Evolutionary conservation across 1,140 invertebrate genomes (phyloP).

Genomic region (Parapsyche elsis): DNA sequence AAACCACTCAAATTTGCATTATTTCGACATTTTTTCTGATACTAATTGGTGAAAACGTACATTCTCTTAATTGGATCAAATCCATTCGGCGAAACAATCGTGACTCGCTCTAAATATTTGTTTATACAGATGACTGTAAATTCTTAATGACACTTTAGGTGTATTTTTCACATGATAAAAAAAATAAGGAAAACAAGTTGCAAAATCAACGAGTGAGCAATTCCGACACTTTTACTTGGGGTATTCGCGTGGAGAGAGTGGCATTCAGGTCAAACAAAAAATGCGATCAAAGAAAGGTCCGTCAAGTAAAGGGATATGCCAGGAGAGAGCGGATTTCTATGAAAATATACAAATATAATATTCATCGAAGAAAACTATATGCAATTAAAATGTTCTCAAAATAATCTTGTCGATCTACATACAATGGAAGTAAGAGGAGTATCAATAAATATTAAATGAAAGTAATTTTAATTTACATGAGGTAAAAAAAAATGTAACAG

Average conservation of each 20-base stretch:
- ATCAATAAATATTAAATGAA: slow-evolving; percentile 12
- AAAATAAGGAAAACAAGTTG: slow-evolving; percentile 15
- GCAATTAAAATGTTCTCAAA: too few relatives aligned
- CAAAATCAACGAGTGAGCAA: background rate
- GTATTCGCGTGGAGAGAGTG: slow-evolving; percentile 21
- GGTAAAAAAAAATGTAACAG: too few relatives aligned
- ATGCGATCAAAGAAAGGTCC: slow-evolving; percentile 27
- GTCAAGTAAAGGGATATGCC: slow-evolving; percentile 19
- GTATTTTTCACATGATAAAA: background rate
- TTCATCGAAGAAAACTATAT: background rate
- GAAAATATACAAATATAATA: background rate
- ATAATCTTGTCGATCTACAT: too few relatives aligned
- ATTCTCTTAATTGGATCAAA: background rate
- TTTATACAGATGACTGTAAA: too few relatives aligned
- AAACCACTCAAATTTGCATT: too few relatives aligned
- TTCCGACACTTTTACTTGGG: slow-evolving; percentile 30
- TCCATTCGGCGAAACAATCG: background rate
- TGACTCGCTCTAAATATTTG: background rate
- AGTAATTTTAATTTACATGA: slow-evolving; percentile 8
- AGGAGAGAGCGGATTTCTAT: background rate
- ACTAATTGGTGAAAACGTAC: slow-evolving; percentile 1
- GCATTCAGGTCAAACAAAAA: slow-evolving; percentile 28
- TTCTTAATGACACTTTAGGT: background rate
- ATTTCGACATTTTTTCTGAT: too few relatives aligned
- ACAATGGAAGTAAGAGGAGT: background rate